Evolutionary conservation across 2,797 vertebrate genomes (phyloP), one percentile per base, ranked within the genome.

Genomic region (Poeciliopsis presidionis): DNA sequence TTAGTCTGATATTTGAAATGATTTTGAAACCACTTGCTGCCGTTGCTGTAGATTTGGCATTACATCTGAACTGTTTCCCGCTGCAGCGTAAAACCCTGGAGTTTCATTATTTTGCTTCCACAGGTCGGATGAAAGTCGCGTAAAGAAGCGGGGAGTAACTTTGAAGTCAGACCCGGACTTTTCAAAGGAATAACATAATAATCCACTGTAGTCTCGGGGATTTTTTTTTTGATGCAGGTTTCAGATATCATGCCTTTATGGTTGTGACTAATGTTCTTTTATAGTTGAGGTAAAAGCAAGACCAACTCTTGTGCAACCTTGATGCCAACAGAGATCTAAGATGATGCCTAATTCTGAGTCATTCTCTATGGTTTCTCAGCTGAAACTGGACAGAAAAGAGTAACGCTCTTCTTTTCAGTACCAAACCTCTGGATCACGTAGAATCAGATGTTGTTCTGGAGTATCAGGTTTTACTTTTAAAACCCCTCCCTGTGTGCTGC

Each of bases 401-500:
- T 43, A 30, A 30, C 22, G 1, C 57, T 70, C 43, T 51, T 22
- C 8, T 25, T 7, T 41, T 76, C 73, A 20, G n/a, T 33, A 61
- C 81, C 36, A 45, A 45, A 33, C 49, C 28, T 13, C 41, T 5
- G 45, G n/a, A 61, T n/a, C 53, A 25, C 8, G 49, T 51, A n/a
- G 25, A 28, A 12, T 28, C 25, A 57, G 53, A n/a, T n/a, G 53
- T 55, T 59, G 51, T 57, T 51, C 16, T 57, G 69, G 74, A 43
- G 67, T 41, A 8, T 13, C 4, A 4, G 81, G 80, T 86, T 88
- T 86, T 75, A 14, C 5, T 70, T 39, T 84, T 63, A 63, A 77
- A 61, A 74, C 18, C 70, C 57, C 57, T 57, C 72, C 74, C 57
- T 80, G 76, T 82, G 47, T 77, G 82, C 74, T 81, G 13, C 77